These are phyloP conservation scores for Nemapogon koenigi DNA, from an alignment of 2,888 invertebrate genomes.

Conservation along the genomic window DNA sequence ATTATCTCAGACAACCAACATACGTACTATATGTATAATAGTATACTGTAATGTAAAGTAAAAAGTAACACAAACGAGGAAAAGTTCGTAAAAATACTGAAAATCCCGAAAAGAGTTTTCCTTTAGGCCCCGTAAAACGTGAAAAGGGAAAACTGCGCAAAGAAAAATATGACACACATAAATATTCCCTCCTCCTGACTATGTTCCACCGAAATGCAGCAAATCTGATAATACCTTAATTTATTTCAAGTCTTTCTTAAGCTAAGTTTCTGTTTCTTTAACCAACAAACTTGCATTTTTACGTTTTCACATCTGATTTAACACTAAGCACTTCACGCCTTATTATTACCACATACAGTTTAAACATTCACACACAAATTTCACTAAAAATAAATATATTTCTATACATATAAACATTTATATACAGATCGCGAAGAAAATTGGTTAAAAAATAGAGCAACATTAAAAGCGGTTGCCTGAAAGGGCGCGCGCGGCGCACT, in stretches of 20 bases:
- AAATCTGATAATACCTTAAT: slow-evolving; percentile 29
- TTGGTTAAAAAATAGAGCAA: neutral
- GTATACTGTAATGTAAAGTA: too few species aligned
- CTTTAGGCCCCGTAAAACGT: slow-evolving; percentile 33
- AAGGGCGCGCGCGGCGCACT: slow-evolving; percentile 45
- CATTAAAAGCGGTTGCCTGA: slow-evolving; percentile 12
- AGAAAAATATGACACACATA: slow-evolving; percentile 46
- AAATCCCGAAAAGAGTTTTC: slow-evolving; percentile 28
- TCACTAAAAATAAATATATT: neutral
- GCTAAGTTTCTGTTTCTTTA: too few species aligned
- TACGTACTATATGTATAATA: too few species aligned
- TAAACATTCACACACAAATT: neutral
- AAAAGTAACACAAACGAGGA: too few species aligned
- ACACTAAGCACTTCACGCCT: too few species aligned
- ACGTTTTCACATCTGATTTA: too few species aligned
- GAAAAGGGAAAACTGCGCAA: slow-evolving; percentile 30
- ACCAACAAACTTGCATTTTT: too few species aligned
- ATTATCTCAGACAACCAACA: too few species aligned
- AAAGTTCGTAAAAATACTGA: slow-evolving; percentile 40
- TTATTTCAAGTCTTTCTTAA: too few species aligned
- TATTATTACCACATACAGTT: too few species aligned
- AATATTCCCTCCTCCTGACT: slow-evolving; percentile 40
- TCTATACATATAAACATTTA: neutral
- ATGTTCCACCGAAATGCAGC: slow-evolving; percentile 33
- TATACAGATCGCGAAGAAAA: too few species aligned